These are phyloP conservation scores for Xenopus tropicalis DNA, from an alignment of 2,113 vertebrate genomes.

Conservation along the genomic window DNA sequence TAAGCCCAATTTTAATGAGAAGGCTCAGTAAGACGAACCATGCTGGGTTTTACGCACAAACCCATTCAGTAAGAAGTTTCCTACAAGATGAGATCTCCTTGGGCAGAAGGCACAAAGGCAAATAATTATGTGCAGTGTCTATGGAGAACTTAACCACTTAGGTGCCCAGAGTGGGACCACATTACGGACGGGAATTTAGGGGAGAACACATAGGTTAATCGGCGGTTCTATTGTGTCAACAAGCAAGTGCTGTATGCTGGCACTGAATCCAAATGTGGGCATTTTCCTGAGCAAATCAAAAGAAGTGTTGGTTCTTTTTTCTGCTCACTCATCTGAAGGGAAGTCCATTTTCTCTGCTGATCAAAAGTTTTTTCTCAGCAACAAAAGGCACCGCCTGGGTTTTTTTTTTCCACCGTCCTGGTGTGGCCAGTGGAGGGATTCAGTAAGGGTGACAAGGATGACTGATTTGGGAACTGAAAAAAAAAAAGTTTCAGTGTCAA, in stretches of 20 bases:
- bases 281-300: conserved; percentile 86
- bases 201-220: too few relatives aligned
- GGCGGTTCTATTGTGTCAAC: conserved; percentile 78
- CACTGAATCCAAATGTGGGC: conserved; percentile 82
- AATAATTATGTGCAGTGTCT: too few relatives aligned
- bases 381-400: conserved; percentile 76
- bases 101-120: too few relatives aligned
- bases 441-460: conserved; percentile 83
- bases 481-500: conserved; percentile 76
- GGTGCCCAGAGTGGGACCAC: too few relatives aligned
- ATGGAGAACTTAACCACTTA: too few relatives aligned
- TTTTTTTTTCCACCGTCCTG: conserved; percentile 72
- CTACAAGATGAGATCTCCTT: too few relatives aligned
- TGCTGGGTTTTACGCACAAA: too few relatives aligned
- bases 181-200: too few relatives aligned
- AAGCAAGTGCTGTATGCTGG: conserved; percentile 86
- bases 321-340: conserved; percentile 86
- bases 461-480: conserved; percentile 77
- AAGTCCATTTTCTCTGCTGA: conserved; percentile 85
- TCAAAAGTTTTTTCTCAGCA: conserved; percentile 78
- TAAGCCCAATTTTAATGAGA: too few relatives aligned
- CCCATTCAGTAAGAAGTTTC: too few relatives aligned
- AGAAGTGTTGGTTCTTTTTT: conserved; percentile 82
- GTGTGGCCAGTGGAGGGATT: conserved; percentile 78
- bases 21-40: too few relatives aligned